Percentiles rank a stretch among this genome's conserved stretches.
phyloP scores from a whole-genome alignment of 2,113 vertebrate genomes.

The Caloenas nicobarica region DNA sequence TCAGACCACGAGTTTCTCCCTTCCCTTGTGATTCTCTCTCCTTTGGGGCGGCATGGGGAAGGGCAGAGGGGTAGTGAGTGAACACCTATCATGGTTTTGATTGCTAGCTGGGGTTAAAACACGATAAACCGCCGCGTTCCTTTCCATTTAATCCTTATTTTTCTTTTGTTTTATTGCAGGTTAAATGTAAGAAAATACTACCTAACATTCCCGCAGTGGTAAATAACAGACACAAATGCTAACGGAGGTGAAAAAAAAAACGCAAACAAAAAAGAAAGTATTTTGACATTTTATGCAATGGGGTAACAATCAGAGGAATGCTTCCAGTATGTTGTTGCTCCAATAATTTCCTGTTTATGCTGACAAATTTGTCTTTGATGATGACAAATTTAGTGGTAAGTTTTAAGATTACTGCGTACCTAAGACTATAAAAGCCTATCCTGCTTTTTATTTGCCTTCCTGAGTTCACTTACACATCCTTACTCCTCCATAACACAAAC shows the following conservation, averaged over 20 bases:
- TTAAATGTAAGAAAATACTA: neutral
- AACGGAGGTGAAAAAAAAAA: neutral
- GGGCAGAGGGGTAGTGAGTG: no score
- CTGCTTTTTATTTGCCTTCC: neutral
- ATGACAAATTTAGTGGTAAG: neutral
- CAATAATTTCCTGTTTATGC: neutral
- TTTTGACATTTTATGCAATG: neutral
- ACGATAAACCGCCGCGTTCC: neutral
- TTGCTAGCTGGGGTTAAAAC: no score
- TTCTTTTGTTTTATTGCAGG: neutral
- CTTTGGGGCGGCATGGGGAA: no score
- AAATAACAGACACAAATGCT: neutral
- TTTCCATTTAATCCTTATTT: neutral
- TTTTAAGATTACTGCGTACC: neutral
- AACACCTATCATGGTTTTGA: no score
- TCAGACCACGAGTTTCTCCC: no score
- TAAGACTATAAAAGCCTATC: neutral
- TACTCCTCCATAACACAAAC: neutral
- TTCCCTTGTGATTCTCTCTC: no score
- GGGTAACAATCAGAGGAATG: neutral
- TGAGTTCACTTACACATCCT: neutral
- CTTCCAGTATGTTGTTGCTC: neutral
- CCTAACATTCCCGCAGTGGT: neutral
- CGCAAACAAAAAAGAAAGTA: neutral
- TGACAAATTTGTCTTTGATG: neutral